phyloP scores from a whole-genome alignment of 2,797 vertebrate genomes.

The Myotis daubentonii region DNA sequence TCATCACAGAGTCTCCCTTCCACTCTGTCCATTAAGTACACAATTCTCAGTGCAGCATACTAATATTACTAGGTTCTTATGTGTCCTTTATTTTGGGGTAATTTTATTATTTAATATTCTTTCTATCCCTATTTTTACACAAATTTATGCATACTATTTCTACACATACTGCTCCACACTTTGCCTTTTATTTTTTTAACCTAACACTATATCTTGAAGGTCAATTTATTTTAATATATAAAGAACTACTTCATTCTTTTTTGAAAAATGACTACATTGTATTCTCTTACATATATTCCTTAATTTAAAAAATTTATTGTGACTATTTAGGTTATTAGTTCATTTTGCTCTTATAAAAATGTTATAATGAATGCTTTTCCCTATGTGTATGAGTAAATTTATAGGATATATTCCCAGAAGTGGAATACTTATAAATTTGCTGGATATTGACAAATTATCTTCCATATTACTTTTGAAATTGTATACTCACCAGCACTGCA shows the following conservation, averaged over 20 bases:
- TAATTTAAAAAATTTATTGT: background rate
- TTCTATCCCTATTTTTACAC: background rate
- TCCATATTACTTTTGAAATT: background rate
- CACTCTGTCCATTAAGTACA: background rate
- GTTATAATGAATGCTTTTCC: background rate
- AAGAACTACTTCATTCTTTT: background rate
- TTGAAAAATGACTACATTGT: background rate
- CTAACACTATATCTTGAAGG: background rate
- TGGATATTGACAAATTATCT: background rate
- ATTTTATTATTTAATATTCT: slow-evolving; percentile 2
- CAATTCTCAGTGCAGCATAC: background rate
- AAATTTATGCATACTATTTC: background rate
- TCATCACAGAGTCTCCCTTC: background rate
- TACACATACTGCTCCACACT: background rate
- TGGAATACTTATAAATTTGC: background rate
- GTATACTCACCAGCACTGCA: background rate
- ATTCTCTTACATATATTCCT: background rate
- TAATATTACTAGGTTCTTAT: background rate
- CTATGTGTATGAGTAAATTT: background rate
- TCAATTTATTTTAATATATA: background rate
- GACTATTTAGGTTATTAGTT: background rate
- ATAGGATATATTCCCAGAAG: background rate
- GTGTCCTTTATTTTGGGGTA: background rate
- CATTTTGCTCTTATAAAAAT: slow-evolving; percentile 2
- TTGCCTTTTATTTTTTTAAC: background rate